phyloP scores from a whole-genome alignment of 2,113 vertebrate genomes.

The Hippocampus comes region DNA sequence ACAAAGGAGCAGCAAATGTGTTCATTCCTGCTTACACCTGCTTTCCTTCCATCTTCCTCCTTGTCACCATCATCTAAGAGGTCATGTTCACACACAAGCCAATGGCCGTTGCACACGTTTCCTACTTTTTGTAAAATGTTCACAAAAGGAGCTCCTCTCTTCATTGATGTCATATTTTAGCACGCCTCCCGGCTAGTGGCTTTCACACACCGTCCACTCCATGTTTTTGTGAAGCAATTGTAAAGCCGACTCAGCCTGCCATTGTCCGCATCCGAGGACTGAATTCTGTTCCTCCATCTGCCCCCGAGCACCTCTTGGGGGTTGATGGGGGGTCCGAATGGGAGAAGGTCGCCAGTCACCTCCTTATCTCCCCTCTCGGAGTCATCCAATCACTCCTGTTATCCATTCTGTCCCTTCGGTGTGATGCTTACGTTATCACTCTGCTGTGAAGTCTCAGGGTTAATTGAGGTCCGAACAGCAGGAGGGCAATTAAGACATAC shows the following conservation, averaged over 20 bases:
- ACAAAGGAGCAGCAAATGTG: slow-evolving; percentile 35
- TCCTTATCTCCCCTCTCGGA: slow-evolving; percentile 34
- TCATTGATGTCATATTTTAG: slow-evolving; percentile 44
- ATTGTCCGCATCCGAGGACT: slow-evolving; percentile 59
- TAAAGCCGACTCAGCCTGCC: slow-evolving; percentile 59
- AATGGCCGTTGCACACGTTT: slow-evolving; percentile 51
- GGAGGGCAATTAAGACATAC: slow-evolving; percentile 62
- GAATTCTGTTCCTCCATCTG: slow-evolving; percentile 64
- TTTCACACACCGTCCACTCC: slow-evolving; percentile 58
- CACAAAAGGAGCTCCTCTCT: slow-evolving; percentile 16
- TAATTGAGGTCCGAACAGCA: slow-evolving; percentile 65
- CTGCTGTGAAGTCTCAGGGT: slow-evolving; percentile 59
- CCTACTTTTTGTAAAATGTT: slow-evolving; percentile 48
- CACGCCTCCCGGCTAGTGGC: slow-evolving; percentile 48
- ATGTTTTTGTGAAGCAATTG: slow-evolving; percentile 47
- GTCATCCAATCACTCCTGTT: slow-evolving; percentile 42
- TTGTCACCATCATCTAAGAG: slow-evolving; percentile 25
- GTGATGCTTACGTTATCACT: slow-evolving; percentile 27
- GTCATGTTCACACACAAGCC: slow-evolving; percentile 38
- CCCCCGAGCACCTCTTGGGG: slow-evolving; percentile 57
- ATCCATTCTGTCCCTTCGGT: slow-evolving; percentile 20
- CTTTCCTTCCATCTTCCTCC: slow-evolving; percentile 30
- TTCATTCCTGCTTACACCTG: slow-evolving; percentile 40
- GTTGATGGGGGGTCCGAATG: slow-evolving; percentile 29
- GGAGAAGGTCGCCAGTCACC: slow-evolving; percentile 52